Evolutionary conservation across 30 jellyfish, hydroid and myxozoan species (phyloP), one percentile per base, ranked within the genome.

Genomic region (Turritopsis rubra): DNA sequence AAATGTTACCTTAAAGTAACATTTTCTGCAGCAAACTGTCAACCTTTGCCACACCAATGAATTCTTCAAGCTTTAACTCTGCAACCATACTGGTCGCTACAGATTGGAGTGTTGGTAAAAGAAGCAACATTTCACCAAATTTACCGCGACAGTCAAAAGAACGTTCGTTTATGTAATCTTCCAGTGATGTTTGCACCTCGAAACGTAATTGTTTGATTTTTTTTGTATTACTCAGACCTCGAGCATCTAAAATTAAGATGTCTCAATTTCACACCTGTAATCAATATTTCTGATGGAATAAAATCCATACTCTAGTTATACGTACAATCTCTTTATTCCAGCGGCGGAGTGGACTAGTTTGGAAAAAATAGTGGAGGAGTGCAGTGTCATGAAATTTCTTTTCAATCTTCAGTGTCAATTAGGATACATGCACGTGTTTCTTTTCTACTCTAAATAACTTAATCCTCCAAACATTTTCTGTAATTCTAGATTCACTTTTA

Each of bases 111-210:
- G 98, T 81, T 0, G 98, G 98, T 83, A 93, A 52, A 89, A 93
- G 84, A 87, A 93, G 86, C 86, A 93, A 65, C 85, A 93, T 23
- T 75, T 93, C 98, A 13, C 98, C 98, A 72, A 93, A 93, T 78
- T 88, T 93, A 65, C 98, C 98, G 23, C 95, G 88, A 66, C 92
- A 90, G 29, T 93, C 98, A 81, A 89, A 93, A 21, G 97, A 93
- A 72, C 95, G 90, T 28, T 93, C 98, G 83, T 84, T 93, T 75
- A 93, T 88, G 91, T 93, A 88, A 26, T 93, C 98, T 71, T 93
- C 98, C 25, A 93, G 86, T 16, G 96, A 86, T 27, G 96, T 93
- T 68, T 93, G 98, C 4, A 93, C 98, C 71, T 93, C 98, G 73
- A 88, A 88, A 9, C 98, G 86, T n/a, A 93, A 66, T 18, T 84